Evolutionary conservation across 2,797 vertebrate genomes (phyloP).

Genomic region (Petrocephalus schoutedeni): DNA sequence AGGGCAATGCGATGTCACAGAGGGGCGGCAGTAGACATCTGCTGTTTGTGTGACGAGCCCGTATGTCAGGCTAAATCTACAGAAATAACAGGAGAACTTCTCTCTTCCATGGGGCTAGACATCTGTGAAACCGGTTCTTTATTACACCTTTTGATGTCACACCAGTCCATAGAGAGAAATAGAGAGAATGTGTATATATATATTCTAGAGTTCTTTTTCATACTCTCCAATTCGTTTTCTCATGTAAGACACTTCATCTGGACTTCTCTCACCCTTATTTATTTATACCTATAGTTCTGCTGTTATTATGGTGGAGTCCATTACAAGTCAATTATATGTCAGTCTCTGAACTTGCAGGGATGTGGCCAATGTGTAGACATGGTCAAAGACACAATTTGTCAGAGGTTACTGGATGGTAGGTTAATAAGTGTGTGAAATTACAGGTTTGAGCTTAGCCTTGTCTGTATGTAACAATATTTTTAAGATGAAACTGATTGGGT

Average conservation of each 20-base stretch:
- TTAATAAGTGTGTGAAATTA: background rate
- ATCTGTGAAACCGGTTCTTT: background rate
- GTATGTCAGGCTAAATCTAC: background rate
- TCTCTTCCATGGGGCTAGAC: background rate
- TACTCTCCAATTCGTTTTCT: background rate
- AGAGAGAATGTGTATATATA: background rate
- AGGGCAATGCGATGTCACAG: background rate
- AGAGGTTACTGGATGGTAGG: background rate
- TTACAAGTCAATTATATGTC: constrained; percentile 2
- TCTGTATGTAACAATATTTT: background rate
- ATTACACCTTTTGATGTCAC: background rate
- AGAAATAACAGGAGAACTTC: background rate
- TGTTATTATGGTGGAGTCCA: background rate
- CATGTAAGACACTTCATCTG: background rate
- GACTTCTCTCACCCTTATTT: background rate
- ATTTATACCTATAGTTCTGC: background rate
- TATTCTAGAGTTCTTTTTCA: background rate
- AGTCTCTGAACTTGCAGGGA: background rate
- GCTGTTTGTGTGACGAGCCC: background rate
- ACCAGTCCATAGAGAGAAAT: background rate
- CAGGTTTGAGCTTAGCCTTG: background rate
- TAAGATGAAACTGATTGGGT: background rate
- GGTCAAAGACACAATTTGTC: background rate
- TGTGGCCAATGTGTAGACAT: background rate
- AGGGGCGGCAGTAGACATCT: background rate